A percentile compares a stretch with the other conserved stretches of the same genome.
These are phyloP conservation scores for Leontopithecus rosalia DNA, from an alignment of 2,797 vertebrate species.

Conservation along the genomic window DNA sequence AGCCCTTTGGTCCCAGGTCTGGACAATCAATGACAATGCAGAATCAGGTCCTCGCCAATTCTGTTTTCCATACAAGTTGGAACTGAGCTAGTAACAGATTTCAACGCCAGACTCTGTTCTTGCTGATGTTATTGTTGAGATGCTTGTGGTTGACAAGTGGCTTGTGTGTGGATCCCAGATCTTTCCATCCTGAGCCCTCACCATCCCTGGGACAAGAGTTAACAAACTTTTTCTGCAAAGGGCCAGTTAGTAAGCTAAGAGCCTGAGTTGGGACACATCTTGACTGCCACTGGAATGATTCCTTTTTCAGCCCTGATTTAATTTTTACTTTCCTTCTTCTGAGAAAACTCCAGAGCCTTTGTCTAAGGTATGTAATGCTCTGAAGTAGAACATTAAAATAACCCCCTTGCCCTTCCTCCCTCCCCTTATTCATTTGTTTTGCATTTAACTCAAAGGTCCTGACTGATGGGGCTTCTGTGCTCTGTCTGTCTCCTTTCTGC, in stretches of 20 bases:
- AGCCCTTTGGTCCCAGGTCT: rapidly evolving
- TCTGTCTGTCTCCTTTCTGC: not conserved
- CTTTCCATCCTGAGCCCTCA: not conserved
- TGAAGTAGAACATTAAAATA: not conserved
- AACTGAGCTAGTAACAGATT: not conserved
- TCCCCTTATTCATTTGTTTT: not conserved
- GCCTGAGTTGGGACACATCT: not conserved
- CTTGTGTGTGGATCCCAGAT: not conserved
- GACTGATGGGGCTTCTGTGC: not conserved
- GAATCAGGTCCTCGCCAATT: not conserved
- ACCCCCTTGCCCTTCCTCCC: not conserved
- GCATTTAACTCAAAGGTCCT: not conserved
- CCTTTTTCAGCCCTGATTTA: not conserved
- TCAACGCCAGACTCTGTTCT: not conserved
- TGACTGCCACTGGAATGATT: not conserved
- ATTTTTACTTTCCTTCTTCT: not conserved
- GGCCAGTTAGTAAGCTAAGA: not conserved
- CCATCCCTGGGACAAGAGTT: not conserved
- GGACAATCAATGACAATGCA: not conserved
- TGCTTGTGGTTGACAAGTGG: not conserved
- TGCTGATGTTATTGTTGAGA: not conserved
- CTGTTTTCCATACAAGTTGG: rapidly evolving
- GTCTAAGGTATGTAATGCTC: not conserved
- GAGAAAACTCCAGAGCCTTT: not conserved
- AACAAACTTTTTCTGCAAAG: not conserved